Evolutionary conservation across 1,140 invertebrate species (phyloP).

Genomic region (Acarapis woodi): DNA sequence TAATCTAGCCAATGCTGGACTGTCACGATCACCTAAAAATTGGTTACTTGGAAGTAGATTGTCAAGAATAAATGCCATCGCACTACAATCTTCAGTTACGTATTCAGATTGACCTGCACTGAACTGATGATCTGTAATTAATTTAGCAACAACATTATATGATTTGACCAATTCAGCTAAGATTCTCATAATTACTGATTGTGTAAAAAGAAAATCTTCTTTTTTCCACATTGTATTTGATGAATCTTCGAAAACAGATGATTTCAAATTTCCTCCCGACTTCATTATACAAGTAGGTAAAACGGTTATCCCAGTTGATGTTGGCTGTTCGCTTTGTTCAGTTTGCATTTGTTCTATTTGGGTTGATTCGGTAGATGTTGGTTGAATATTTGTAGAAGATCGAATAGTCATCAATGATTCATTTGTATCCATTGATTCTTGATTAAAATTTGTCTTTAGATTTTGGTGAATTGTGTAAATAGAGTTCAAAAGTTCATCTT

Average conservation of each 20-base stretch:
- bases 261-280: too few species aligned
- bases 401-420: not conserved
- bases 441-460: not conserved
- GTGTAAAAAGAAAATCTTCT: slow-evolving; percentile 30
- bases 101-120: slow-evolving; percentile 28
- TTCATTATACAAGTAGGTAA: slow-evolving; percentile 8
- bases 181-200: slow-evolving; percentile 43
- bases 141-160: slow-evolving; percentile 38
- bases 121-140: slow-evolving; percentile 43
- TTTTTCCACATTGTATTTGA: slow-evolving; percentile 18
- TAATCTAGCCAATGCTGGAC: slow-evolving; percentile 37
- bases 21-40: slow-evolving; percentile 36
- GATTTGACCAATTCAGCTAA: slow-evolving; percentile 51
- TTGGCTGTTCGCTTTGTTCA: not conserved
- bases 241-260: too few species aligned
- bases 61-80: slow-evolving; percentile 48
- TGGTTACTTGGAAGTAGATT: slow-evolving; percentile 34
- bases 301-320: not conserved
- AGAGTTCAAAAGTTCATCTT: slow-evolving; percentile 8
- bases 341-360: too few species aligned
- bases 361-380: too few species aligned
- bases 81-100: slow-evolving; percentile 35
- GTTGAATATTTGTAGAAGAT: not conserved
- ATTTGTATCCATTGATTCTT: not conserved
- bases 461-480: not conserved